These are phyloP conservation scores for Xestia rhomboidea DNA, from an alignment of 2,888 invertebrate species.

Conservation along the genomic window DNA sequence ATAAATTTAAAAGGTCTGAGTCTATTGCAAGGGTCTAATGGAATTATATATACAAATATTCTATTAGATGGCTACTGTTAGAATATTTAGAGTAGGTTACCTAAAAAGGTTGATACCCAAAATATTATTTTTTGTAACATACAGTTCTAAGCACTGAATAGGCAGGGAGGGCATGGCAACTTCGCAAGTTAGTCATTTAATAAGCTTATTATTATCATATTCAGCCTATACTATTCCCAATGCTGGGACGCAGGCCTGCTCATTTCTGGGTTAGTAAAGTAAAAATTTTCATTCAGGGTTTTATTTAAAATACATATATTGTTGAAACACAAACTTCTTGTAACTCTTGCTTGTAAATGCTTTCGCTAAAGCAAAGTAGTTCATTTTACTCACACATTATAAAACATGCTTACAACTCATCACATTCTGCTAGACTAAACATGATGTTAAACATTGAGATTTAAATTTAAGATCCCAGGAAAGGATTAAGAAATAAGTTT, in stretches of 20 bases:
- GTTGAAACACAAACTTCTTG: not conserved
- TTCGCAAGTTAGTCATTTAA: not conserved
- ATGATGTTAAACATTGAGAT: not conserved
- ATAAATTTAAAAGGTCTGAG: slow-evolving; percentile 53
- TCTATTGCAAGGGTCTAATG: slow-evolving; percentile 25
- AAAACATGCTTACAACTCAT: not conserved
- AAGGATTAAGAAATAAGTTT: not conserved
- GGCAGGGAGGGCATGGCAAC: not conserved
- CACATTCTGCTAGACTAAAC: not conserved
- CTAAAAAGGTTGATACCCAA: not conserved
- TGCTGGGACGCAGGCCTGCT: not conserved
- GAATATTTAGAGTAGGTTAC: slow-evolving; percentile 16
- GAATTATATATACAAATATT: slow-evolving; percentile 40
- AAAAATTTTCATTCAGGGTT: not conserved
- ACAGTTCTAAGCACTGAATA: not conserved
- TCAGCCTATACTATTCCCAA: not conserved
- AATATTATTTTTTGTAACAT: not conserved
- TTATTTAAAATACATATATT: not conserved
- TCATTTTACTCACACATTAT: not conserved
- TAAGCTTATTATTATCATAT: not conserved
- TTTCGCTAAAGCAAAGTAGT: not conserved
- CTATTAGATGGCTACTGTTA: not conserved
- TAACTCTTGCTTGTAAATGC: not conserved
- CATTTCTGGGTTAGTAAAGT: not conserved
- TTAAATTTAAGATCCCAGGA: not conserved